phyloP scores from a whole-genome alignment of 2,888 invertebrate genomes.

The Mythimna lalbum region DNA sequence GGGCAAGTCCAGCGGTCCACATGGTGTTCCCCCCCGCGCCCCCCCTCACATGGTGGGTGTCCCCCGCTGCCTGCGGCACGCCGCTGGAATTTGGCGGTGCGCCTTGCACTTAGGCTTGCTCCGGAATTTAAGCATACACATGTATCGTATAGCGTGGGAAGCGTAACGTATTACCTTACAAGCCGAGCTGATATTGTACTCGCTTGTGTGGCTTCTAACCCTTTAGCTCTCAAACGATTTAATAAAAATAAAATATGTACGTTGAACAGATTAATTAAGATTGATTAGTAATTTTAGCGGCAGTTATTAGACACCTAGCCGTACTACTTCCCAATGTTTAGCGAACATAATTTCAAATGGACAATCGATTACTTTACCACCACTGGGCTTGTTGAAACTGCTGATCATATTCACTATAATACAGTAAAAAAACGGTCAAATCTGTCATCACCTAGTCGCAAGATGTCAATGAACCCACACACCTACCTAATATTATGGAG shows the following conservation, averaged over 20 bases:
- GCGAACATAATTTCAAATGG: too few species aligned
- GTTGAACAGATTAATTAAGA: slow-evolving; percentile 36
- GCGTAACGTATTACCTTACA: slow-evolving; percentile 71
- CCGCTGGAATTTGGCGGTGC: slow-evolving; percentile 87
- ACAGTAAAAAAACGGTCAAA: too few species aligned
- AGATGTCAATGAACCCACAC: not conserved
- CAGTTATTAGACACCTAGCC: not conserved
- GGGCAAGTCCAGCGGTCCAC: slow-evolving; percentile 83
- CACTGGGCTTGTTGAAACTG: not conserved
- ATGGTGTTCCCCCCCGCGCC: slow-evolving; percentile 65
- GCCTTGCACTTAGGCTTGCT: slow-evolving; percentile 82
- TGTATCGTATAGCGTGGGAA: slow-evolving; percentile 65
- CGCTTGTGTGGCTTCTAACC: slow-evolving; percentile 42
- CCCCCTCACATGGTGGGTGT: slow-evolving; percentile 26
- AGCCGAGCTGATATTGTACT: slow-evolving; percentile 61
- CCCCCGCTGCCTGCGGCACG: slow-evolving; percentile 78
- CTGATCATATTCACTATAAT: not conserved
- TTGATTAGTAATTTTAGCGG: not conserved
- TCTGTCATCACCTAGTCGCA: too few species aligned
- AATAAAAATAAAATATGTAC: slow-evolving; percentile 49
- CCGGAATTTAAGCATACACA: slow-evolving; percentile 75
- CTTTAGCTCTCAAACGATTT: slow-evolving; percentile 55
- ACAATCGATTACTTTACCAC: not conserved
- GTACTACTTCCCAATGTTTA: not conserved
- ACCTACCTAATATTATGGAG: not conserved